Conservation (phyloP, 2,113 vertebrate genomes). For the Entelurus aequoreus region DNA sequence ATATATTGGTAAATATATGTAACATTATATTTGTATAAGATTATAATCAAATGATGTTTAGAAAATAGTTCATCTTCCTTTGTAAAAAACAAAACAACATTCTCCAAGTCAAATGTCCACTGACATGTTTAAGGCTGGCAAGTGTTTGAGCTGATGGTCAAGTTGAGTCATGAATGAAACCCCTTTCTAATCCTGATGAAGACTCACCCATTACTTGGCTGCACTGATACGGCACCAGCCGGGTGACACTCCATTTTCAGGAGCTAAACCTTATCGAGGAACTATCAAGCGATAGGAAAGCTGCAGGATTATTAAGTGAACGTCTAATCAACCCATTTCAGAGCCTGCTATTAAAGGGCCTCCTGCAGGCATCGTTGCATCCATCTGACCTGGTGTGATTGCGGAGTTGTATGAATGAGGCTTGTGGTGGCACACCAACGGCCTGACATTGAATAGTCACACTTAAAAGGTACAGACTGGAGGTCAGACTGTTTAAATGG, state of each 20-base stretch:
- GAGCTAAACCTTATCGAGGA: constrained; percentile 56
- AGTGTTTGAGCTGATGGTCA: constrained; percentile 15
- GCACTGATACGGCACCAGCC: constrained; percentile 48
- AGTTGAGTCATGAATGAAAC: constrained; percentile 38
- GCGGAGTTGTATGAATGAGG: constrained; percentile 67
- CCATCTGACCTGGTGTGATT: constrained; percentile 74
- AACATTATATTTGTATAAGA: too few relatives aligned
- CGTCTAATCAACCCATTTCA: constrained; percentile 70
- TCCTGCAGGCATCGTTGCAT: constrained; percentile 61
- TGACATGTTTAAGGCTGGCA: neutral
- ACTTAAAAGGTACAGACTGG: too few relatives aligned
- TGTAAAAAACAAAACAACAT: neutral
- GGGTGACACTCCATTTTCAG: constrained; percentile 51
- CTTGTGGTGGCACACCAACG: constrained; percentile 63
- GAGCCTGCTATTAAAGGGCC: constrained; percentile 61
- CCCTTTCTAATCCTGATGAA: constrained; percentile 60
- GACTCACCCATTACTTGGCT: constrained; percentile 43
- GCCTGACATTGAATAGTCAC: neutral
- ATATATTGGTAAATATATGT: too few relatives aligned
- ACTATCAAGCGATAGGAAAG: constrained; percentile 51
- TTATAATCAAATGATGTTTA: too few relatives aligned
- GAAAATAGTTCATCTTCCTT: too few relatives aligned
- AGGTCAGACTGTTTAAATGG: too few relatives aligned
- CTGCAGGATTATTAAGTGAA: constrained; percentile 64
- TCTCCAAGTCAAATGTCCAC: neutral